Base-by-base conservation (phyloP, 2,797 vertebrate genomes). In the Nannoperca obscura region DNA sequence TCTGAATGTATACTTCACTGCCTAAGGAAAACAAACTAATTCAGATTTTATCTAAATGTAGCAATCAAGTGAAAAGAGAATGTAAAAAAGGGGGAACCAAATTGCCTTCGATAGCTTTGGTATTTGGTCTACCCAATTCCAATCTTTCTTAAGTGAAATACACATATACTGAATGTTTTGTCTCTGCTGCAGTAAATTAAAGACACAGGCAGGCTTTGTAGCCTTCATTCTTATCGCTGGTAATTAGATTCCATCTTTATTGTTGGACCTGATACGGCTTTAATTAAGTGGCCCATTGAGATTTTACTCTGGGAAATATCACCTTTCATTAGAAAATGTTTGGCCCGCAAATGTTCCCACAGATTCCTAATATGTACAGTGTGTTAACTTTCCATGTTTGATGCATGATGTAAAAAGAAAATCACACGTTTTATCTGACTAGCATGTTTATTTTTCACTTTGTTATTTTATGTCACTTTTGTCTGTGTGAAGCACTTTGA, bases 311-410 rank as follows among this genome's bases (percentile, higher is more conserved):
- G 30, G 24, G 32, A 76, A 73, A 17, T 30, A 49, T 6, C 42
- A 69, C 50, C n/a, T 72, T 71, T 81, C 30, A 80, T 60, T 64
- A 57, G 19, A 46, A 38, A 49, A 47, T 65, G 34, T 73, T 75
- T 78, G 53, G 22, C 47, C 32, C 60, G 46, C 3, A 76, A 84
- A 57, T 34, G 20, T 72, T 84, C 64, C 61, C 74, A 82, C 55
- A 71, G 68, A 76, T 59, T 81, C 61, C 47, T 68, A 11, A 58
- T 38, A 30, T 61, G 40, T 40, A 17, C 36, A 22, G 20, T 47
- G 36, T 66, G 66, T 17, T 32, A 46, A 36, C 52, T 54, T 66
- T 22, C 30, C 12, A 49, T 20, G 2, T 57, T 1, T 47, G 47
- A 66, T 40, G 32, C 49, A 54, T 76, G 47, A 40, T 62, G 24